phyloP scores from a whole-genome alignment of 2,888 invertebrate genomes.

The Conus canariensis region DNA sequence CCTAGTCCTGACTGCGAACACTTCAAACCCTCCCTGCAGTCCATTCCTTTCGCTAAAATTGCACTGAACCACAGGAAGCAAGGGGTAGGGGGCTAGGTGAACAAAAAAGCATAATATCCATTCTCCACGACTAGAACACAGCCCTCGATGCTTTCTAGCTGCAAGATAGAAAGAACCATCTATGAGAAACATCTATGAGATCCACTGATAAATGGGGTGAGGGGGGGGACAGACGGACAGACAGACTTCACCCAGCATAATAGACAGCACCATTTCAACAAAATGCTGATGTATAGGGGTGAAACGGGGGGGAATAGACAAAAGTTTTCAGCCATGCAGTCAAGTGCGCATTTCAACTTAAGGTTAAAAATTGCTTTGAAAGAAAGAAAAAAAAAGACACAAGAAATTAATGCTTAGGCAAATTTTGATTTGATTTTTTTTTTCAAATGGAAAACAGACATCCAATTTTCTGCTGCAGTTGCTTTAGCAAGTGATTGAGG shows the following conservation, averaged over 20 bases:
- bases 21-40: too few species aligned
- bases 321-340: constrained; percentile 5
- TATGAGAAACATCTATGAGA: not conserved
- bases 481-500: not conserved
- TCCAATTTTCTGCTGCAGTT: too few species aligned
- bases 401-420: not conserved
- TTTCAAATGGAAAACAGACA: too few species aligned
- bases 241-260: not conserved
- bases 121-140: not conserved
- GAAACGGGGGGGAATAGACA: not conserved
- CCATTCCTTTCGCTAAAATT: not conserved
- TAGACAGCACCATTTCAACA: not conserved
- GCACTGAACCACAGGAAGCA: constrained; percentile 5
- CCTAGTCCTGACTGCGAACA: too few species aligned
- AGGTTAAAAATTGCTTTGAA: not conserved
- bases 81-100: not conserved
- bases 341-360: constrained; percentile 21
- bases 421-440: not conserved
- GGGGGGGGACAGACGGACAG: too few species aligned
- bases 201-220: not conserved
- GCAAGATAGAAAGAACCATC: not conserved
- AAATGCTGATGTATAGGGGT: not conserved
- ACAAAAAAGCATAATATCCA: not conserved
- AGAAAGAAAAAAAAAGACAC: not conserved
- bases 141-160: not conserved